These are phyloP conservation scores for Drosophila saltans DNA, from an alignment of 1,140 invertebrate genomes.

Conservation along the genomic window DNA sequence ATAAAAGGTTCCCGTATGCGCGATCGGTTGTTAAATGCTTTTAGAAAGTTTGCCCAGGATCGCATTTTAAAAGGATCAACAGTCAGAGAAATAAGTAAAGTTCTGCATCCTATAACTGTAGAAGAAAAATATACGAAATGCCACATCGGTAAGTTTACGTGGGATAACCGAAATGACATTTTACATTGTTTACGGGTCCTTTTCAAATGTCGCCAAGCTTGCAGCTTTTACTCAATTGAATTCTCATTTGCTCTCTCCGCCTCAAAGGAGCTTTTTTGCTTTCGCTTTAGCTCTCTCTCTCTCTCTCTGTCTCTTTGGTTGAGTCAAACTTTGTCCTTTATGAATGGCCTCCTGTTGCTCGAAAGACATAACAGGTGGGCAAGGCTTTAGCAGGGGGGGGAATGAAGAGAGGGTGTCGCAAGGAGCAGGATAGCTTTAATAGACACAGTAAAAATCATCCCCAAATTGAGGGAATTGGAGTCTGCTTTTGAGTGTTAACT, in stretches of 20 bases:
- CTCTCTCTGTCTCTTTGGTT: conserved; percentile 22
- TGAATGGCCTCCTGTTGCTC: conserved; percentile 80
- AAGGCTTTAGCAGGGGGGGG: conserved; percentile 45
- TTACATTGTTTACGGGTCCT: not conserved
- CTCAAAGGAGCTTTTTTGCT: not conserved
- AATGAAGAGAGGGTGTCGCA: conserved; percentile 44
- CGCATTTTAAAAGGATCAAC: no score
- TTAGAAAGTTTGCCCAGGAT: no score
- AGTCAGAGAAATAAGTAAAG: no score
- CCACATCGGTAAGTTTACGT: no score
- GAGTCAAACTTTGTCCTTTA: conserved; percentile 41
- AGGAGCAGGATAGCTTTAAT: conserved; percentile 29
- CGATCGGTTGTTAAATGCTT: no score
- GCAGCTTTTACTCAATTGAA: conserved; percentile 26
- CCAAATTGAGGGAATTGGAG: conserved; percentile 38
- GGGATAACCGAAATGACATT: conserved; percentile 1
- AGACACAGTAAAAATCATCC: conserved; percentile 24
- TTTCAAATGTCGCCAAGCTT: conserved; percentile 42
- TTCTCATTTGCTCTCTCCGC: conserved; percentile 8
- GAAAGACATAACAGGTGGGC: conserved; percentile 69
- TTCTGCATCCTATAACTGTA: no score
- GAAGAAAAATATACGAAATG: no score
- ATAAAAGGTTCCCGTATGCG: no score
- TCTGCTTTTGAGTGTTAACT: conserved; percentile 43
- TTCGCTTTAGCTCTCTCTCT: not conserved